Base-by-base conservation (phyloP, 1,140 invertebrate species). In the Hormaphis cornu region DNA sequence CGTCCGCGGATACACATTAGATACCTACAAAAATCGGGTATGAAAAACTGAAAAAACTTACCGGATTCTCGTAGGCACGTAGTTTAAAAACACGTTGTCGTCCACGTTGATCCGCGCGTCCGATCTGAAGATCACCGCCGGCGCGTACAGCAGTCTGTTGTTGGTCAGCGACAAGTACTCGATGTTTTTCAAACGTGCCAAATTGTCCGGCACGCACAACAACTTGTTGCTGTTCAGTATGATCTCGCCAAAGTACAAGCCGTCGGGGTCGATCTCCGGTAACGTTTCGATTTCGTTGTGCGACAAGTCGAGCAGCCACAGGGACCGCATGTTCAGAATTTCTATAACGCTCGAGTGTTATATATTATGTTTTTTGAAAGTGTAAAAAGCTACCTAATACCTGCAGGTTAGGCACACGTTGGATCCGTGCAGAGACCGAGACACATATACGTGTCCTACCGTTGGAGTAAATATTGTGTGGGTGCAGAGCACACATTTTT, bases 161-260 rank as follows among this genome's bases (percentile, higher is more conserved):
- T 66, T 42, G 6, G 42, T 14, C 12, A 66, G 14, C 3, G 61
- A 66, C 8, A 66, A 16, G 10, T 66, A 66, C 22, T 66, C 61
- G 1, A 66, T 50, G 12, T 66, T 66, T 35, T 66, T 35, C 28
- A 66, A 48, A 50, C 28, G 44, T 33, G 5, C 7, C 12, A 66
- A 35, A 33, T 66, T 66, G 18, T 66, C 61, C 9, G 61, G 61
- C 14, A 66, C 61, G 3, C 18, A 66, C 8, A 48, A 33, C 14
- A 66, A 16, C 3, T 66, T 66, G 20, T 66, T 66, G 14, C 28
- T 37, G 7, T 66, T 33, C 7, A 66, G 26, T 1, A 66, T 20
- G 20, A 66, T 50, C 35, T 66, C 61, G 4, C 61, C 61, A 26
- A 33, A 66, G 24, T 66, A 66, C 20, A 66, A 50, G 33, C 10